Evolutionary conservation across 2,888 invertebrate genomes (phyloP), one percentile per base, ranked within the genome.

Genomic region (Merodon equestris): DNA sequence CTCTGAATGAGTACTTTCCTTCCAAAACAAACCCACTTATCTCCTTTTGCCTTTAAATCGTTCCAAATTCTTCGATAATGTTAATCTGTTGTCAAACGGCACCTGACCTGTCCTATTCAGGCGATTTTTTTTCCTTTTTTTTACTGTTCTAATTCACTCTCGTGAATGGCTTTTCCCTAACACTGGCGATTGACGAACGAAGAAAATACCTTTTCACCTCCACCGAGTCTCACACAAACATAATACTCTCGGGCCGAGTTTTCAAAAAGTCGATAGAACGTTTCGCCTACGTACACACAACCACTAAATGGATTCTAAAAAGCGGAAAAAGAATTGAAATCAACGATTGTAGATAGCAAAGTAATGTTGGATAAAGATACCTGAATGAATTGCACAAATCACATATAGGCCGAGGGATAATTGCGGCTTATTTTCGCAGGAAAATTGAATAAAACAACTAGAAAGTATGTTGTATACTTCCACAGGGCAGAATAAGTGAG

Each of bases 211-310:
- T 71, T 54, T 40, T 60, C 60, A 64, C 58, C 44, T 71, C 60
- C 53, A 67, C 67, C 47, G 44, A 56, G 53, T 42, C 61, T 77
- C 71, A 77, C 67, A 61, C 76, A 77, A 77, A 77, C 76, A 76
- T 71, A 66, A 61, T 63, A 71, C 56, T 60, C 60, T 61, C 19
- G 60, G 44, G 61, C 56, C 56, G 54, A 76, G 64, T 79, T 68
- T 58, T 63, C 58, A 79, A 79, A 77, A 79, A 73, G 77, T 79
- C 77, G 77, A 79, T 79, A 79, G 77, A 79, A 79, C 68, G 67
- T 79, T 79, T 79, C 77, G 77, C 77, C 77, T 73, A 79, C 77
- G 77, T 79, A 79, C 77, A 68, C 77, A 79, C 77, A 67, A 72
- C 61, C 77, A 76, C 58, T 70, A 19, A 60, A 40, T 47, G 66